Base-by-base conservation (phyloP, 2,888 invertebrate species). In the Mellilla xanthometata region DNA sequence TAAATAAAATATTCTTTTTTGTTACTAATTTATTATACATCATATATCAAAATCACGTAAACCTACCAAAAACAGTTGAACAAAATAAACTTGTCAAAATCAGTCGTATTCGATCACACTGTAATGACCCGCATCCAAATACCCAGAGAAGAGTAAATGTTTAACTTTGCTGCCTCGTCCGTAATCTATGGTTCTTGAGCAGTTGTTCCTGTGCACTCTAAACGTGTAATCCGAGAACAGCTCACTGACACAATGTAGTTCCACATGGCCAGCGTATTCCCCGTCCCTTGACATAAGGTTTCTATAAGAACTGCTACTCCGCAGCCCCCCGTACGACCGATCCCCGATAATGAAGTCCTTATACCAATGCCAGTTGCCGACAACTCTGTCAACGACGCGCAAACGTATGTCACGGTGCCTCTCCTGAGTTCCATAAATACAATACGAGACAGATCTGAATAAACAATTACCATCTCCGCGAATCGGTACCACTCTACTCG, bases 321-420 rank as follows among this genome's bases (percentile, higher is more conserved):
- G 49, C 50, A 86, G 43, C 2, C 54, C 46, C 0, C 82, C 78
- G 55, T 87, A 86, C 2, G 87, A 87, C 0, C 63, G 64, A 56
- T 86, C 87, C 0, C 86, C 85, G 27, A 87, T 79, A 19, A 87
- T 82, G 40, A 86, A 87, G 47, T 87, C 81, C 47, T 80, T 86
- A 51, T 86, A 87, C 28, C 79, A 62, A 29, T 64, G 50, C 87
- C 86, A 87, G 52, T 84, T 73, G 8, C 65, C 60, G 2, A 79
- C 76, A 2, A 87, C 77, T n/a, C 76, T 59, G 0, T 83, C 76
- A 1, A 87, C 83, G 0, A 76, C 84, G 10, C 62, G 55, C 30
- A 75, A 38, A 3, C 87, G 64, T 26, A 87, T 76, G 39, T 86
- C 84, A 30, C 82, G 65, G 43, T 87, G 85, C 1, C 72, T 63